Base-by-base conservation (phyloP, 2,797 vertebrate genomes). In the Aldrovandia affinis region DNA sequence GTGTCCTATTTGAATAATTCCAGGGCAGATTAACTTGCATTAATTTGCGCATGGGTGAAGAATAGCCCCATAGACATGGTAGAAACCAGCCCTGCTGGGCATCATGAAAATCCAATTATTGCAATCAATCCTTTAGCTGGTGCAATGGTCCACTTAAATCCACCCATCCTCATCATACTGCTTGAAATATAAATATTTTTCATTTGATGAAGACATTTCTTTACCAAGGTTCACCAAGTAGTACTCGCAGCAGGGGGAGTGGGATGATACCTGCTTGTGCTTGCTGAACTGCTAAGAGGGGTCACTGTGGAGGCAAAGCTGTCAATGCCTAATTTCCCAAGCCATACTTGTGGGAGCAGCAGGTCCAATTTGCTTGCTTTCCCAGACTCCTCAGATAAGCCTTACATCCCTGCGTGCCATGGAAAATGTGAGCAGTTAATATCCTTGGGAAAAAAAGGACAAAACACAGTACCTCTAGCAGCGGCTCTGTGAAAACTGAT, bases 351-450 rank as follows among this genome's bases (percentile, higher is more conserved):
- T 83, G 86, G 88, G 87, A 91, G 85, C 90, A 89, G 86, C 90
- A 88, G 78, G 88, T 88, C 88, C 90, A 93, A 90, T 92, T 92
- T 90, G 90, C 86, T 88, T n/a, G 83, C 89, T 89, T n/a, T 42
- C 80, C 30, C 7, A 68, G 88, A 91, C 85, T 57, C 77, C 77
- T 80, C 77, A 0, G 1, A 70, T 82, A 86, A 85, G 81, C 65
- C 82, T 83, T 85, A 80, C n/a, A 80, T 85, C 83, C 86, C 50
- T 39, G 3, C 83, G 85, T 82, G 83, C 88, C 82, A 87, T 83
- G 61, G 47, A 85, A 68, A 18, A 15, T 47, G 77, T 82, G 39
- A 75, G 22, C 15, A 59, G 54, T 63, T 68, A 84, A 30, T 47
- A 28, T n/a, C 86, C 14, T 30, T 79, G 80, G 59, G 2, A 86